Conservation (phyloP, 2,888 invertebrate species). For the Drosophila acutilabella region DNA sequence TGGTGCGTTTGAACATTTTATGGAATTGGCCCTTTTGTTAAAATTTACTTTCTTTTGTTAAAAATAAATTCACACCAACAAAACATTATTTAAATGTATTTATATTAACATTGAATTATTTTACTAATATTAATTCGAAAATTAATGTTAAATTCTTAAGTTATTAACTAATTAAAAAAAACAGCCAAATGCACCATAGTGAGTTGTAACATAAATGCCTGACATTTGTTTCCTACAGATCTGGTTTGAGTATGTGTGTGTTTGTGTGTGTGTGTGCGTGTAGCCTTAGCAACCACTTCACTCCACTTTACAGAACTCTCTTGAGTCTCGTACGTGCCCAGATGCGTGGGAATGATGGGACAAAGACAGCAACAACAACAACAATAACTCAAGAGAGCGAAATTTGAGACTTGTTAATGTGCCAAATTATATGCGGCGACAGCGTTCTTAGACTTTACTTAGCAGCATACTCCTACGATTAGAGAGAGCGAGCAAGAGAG, state of each 20-base stretch:
- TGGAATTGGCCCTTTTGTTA: too few species aligned
- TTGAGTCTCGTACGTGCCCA: constrained; percentile 79
- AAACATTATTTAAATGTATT: too few species aligned
- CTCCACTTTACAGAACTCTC: constrained; percentile 33
- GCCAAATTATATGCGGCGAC: constrained; percentile 74
- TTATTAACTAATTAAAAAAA: too few species aligned
- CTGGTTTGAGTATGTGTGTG: constrained; percentile 31
- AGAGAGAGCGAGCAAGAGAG: not conserved
- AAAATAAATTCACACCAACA: too few species aligned
- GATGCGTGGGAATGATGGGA: constrained; percentile 80
- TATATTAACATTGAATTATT: too few species aligned
- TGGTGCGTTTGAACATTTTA: too few species aligned
- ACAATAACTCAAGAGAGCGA: constrained; percentile 39
- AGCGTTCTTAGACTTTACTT: constrained; percentile 39
- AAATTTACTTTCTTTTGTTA: too few species aligned
- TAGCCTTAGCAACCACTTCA: constrained; percentile 33
- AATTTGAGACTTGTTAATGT: constrained; percentile 80
- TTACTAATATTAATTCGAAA: too few species aligned
- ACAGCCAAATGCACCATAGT: too few species aligned
- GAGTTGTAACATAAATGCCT: constrained; percentile 76
- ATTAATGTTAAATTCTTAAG: too few species aligned
- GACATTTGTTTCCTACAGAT: constrained; percentile 76
- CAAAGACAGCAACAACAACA: constrained; percentile 38
- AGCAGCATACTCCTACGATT: constrained; percentile 16
- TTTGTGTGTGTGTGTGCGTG: constrained; percentile 4